A percentile compares a stretch with the other conserved stretches of the same genome.
Conservation (phyloP, 2,797 vertebrate genomes). For the Enteromius anoplus region DNA sequence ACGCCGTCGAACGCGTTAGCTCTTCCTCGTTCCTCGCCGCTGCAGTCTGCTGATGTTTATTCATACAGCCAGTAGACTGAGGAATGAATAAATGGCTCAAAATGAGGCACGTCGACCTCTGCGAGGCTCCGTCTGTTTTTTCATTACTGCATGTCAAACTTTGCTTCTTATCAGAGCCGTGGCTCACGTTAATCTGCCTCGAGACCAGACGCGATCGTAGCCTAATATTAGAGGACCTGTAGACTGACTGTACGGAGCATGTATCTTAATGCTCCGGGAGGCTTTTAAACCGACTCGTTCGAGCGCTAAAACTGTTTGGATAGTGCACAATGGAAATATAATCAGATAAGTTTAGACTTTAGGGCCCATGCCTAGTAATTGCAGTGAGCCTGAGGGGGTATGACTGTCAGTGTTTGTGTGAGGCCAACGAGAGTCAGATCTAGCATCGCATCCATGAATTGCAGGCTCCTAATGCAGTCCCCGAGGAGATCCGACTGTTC, state of each 20-base stretch:
- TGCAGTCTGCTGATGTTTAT: conserved; percentile 72
- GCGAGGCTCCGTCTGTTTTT: conserved; percentile 19
- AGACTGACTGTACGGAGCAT: conserved; percentile 56
- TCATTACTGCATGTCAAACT: conserved; percentile 46
- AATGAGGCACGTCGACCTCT: conserved; percentile 43
- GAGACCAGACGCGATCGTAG: conserved; percentile 57
- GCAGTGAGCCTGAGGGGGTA: conserved; percentile 73
- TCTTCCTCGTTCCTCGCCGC: conserved; percentile 59
- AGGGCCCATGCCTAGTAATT: conserved; percentile 75
- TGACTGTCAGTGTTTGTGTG: conserved; percentile 73
- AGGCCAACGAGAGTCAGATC: conserved; percentile 63
- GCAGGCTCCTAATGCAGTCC: conserved; percentile 62
- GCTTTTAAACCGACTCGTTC: conserved; percentile 77
- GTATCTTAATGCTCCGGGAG: conserved; percentile 72
- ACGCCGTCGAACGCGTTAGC: conserved; percentile 63
- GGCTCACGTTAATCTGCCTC: conserved; percentile 43
- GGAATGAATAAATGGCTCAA: conserved; percentile 49
- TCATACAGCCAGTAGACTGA: conserved; percentile 71
- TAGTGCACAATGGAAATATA: conserved; percentile 81
- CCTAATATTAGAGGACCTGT: conserved; percentile 56
- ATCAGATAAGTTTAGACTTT: conserved; percentile 78
- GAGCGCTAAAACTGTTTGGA: conserved; percentile 79
- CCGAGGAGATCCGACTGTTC: conserved; percentile 58
- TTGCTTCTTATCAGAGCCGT: conserved; percentile 31
- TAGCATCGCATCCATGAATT: conserved; percentile 65